Evolutionary conservation across 1,140 invertebrate genomes (phyloP), one percentile per base, ranked within the genome.

Genomic region (Platorchestia sp.): DNA sequence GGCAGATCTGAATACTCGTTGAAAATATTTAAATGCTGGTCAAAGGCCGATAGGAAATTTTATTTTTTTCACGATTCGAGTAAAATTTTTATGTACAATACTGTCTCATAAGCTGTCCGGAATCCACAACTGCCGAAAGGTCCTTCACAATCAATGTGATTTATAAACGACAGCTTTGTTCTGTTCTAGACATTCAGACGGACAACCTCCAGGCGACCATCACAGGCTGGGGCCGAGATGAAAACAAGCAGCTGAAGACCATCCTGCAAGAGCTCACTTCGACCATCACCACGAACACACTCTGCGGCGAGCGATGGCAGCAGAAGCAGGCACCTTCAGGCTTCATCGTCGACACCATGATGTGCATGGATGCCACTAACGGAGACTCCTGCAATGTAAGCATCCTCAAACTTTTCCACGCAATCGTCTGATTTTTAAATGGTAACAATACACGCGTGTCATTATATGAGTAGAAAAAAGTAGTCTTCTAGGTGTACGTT

Each of bases 381-480:
- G 96, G 96, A 44, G 96, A 96, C 43, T 96, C 96, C 0, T 96
- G 96, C 90, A 96, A 96, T 93, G 96, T 96, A 75, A 96, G 96
- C 3, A 10, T 75, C 27, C n/a, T 36, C 47, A 22, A 75, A 75
- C 59, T 75, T 75, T 10, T 75, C 59, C 36, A 3, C n/a, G n/a
- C n/a, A n/a, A n/a, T n/a, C n/a, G n/a, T n/a, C n/a, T n/a, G n/a
- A n/a, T n/a, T n/a, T n/a, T n/a, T n/a, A n/a, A n/a, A n/a, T n/a
- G n/a, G n/a, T n/a, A n/a, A n/a, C n/a, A n/a, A n/a, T n/a, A n/a
- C n/a, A n/a, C n/a, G n/a, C n/a, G n/a, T n/a, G n/a, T n/a, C n/a
- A n/a, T n/a, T n/a, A n/a, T n/a, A n/a, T n/a, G n/a, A n/a, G n/a
- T n/a, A n/a, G n/a, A n/a, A n/a, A n/a, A n/a, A n/a, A n/a, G n/a